Base-by-base conservation (phyloP, 30 jellyfish, hydroid and myxozoan genomes). In the Cassiopea andromeda region DNA sequence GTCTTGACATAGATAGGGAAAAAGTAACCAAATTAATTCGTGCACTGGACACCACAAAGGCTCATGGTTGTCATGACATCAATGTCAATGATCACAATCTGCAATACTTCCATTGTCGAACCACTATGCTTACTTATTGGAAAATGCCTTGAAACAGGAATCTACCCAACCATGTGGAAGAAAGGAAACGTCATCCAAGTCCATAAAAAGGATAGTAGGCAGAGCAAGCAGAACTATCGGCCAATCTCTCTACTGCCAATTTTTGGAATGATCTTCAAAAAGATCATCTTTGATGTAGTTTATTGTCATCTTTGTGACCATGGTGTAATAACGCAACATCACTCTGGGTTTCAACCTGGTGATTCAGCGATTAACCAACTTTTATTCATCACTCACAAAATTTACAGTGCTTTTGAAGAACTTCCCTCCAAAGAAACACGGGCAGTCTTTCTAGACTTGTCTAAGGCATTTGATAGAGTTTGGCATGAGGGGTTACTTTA, bases 31-130 rank as follows among this genome's bases (percentile, higher is more conserved):
- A 75, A 54, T 47, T 67, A 49, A 89, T 88, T 57, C 77, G 83
- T 19, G 47, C 92, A 80, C 72, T 89, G 78, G 89, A 81, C 61
- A 7, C 82, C 17, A 89, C 74, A 68, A 89, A 89, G 43, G 97
- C 89, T 48, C 97, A 89, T 78, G 92, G 97, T 48, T 81, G 92
- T 74, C 93, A 89, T 46, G 91, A 74, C 27, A 89, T 80, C 93
- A 46, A 75, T 59, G 47, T 77, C 80, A 69, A 85, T 74, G 87
- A 85, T 85, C 60, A 85, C 47, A 77, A 47, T 71, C 64, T 68
- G 87, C 60, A 84, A 64, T 64, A 72, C 90, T 19, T 73, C 93
- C 57, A 50, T 85, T 6, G 86, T 72, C 17, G 87, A 85, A 46
- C 93, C 87, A 13, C 87, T 85, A 7, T 85, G 93, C 81, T 76